These are phyloP conservation scores for Tolypeutes matacus DNA, from an alignment of 2,797 vertebrate species.

Conservation along the genomic window DNA sequence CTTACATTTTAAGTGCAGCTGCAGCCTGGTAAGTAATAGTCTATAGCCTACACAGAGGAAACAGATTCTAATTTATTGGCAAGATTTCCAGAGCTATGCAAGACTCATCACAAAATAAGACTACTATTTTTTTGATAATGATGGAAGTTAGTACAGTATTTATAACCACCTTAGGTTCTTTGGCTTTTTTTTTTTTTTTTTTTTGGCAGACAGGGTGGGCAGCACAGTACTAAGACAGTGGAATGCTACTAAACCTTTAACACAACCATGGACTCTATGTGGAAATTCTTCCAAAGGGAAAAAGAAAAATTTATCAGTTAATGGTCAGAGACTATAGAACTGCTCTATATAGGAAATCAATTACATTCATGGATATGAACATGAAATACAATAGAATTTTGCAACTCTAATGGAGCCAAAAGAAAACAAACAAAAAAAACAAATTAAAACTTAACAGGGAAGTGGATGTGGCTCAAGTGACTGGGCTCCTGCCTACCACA, in stretches of 20 bases:
- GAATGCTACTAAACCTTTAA: constrained; percentile 11
- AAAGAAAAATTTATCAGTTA: background rate
- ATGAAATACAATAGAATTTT: background rate
- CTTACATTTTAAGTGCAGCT: background rate
- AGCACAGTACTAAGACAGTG: background rate
- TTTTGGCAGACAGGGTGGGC: background rate
- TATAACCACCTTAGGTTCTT: background rate
- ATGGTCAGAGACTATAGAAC: background rate
- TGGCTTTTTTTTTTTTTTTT: background rate
- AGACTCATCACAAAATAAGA: background rate
- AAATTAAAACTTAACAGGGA: too few relatives aligned
- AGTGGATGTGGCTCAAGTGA: too few relatives aligned
- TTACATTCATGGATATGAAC: background rate
- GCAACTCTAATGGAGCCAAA: background rate
- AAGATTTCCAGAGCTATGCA: background rate
- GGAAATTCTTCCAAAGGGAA: background rate
- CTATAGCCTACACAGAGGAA: background rate
- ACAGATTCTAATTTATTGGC: constrained; percentile 3
- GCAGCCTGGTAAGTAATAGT: background rate
- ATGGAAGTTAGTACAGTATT: background rate
- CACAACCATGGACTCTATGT: background rate
- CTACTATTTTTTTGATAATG: background rate
- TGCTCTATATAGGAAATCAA: background rate
- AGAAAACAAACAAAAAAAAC: background rate
- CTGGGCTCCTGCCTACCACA: too few relatives aligned